Evolutionary conservation across 2,113 vertebrate genomes (phyloP).

Genomic region (Solenodon paradoxus): DNA sequence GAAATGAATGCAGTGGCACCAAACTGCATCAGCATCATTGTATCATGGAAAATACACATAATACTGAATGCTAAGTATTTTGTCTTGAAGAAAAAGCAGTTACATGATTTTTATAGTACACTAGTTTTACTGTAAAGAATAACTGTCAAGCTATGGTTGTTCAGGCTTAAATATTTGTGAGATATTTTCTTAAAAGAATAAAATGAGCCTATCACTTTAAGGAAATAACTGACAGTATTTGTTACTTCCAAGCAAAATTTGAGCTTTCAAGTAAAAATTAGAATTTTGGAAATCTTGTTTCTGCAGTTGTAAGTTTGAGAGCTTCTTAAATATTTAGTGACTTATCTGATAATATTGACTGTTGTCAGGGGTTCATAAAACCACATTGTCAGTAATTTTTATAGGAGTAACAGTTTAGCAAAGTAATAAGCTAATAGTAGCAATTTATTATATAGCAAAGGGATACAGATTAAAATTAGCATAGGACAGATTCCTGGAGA

Average conservation of each 20-base stretch:
- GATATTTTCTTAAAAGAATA: neutral
- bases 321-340: neutral
- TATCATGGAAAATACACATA: neutral
- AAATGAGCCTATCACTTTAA: neutral
- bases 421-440: neutral
- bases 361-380: neutral
- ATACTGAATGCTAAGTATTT: neutral
- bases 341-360: neutral
- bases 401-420: neutral
- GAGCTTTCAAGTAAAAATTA: neutral
- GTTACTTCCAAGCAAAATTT: neutral
- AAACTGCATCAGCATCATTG: neutral
- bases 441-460: neutral
- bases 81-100: neutral
- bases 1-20: neutral
- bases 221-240: neutral
- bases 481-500: neutral
- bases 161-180: neutral
- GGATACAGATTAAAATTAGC: neutral
- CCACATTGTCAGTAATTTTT: neutral
- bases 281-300: neutral
- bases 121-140: neutral
- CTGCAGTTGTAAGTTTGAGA: neutral
- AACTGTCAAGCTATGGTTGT: neutral
- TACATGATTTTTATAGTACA: neutral